phyloP scores from a whole-genome alignment of 2,113 vertebrate species.

The Bubo scandiacus region DNA sequence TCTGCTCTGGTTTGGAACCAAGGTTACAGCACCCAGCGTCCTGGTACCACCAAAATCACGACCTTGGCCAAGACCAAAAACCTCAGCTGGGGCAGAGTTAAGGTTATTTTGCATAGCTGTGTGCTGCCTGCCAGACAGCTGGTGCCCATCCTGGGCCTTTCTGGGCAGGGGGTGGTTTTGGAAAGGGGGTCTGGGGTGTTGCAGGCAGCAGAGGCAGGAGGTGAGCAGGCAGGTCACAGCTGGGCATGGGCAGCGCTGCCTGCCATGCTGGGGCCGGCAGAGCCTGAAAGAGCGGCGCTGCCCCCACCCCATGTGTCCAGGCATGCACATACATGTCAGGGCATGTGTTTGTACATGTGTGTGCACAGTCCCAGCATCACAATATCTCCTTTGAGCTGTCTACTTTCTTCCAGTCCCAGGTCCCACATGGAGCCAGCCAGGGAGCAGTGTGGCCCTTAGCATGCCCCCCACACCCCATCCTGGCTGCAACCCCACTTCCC shows the following conservation, averaged over 20 bases:
- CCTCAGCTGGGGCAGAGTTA: neutral
- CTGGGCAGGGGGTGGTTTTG: neutral
- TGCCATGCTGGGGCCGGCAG: neutral
- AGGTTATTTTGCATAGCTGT: neutral
- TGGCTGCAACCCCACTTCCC: neutral
- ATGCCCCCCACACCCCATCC: neutral
- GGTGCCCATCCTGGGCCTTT: neutral
- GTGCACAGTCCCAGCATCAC: no score
- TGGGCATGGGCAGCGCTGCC: neutral
- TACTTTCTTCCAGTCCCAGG: neutral
- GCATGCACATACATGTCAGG: neutral
- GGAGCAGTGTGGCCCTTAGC: fast-evolving
- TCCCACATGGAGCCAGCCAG: fast-evolving
- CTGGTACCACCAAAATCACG: fast-evolving
- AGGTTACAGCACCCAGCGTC: fast-evolving
- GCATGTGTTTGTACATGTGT: neutral
- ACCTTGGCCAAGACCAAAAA: neutral
- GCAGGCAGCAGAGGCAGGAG: neutral
- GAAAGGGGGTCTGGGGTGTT: neutral
- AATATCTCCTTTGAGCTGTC: neutral
- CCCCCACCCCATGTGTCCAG: neutral
- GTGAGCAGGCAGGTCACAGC: neutral
- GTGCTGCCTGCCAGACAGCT: neutral
- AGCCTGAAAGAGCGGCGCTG: neutral
- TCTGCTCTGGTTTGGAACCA: neutral